Evolutionary conservation across 37 sponge, comb jelly and placozoan genomes (phyloP).

Genomic region (Mnemiopsis leidyi): DNA sequence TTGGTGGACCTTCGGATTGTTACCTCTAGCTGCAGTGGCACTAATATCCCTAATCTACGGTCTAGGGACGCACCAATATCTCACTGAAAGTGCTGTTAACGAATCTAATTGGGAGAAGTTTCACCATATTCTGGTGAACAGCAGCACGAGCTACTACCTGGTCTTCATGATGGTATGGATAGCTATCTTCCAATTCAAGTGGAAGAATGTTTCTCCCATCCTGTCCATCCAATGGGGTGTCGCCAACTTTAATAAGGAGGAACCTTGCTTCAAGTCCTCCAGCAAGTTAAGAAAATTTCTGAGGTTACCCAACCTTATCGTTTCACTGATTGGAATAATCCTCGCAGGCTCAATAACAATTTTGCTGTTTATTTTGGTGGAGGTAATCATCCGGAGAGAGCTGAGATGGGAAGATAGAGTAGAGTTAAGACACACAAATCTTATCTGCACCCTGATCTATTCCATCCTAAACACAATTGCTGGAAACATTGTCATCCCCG

Average conservation of each 20-base stretch:
- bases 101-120: neutral
- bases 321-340: slow-evolving; percentile 15
- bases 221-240: neutral
- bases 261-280: no score
- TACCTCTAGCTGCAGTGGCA: neutral
- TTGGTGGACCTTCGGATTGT: neutral
- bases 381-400: neutral
- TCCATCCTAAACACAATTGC: neutral
- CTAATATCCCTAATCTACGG: neutral
- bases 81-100: neutral
- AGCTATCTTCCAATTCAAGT: neutral
- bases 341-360: neutral
- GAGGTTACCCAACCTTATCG: neutral
- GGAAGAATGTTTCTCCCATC: neutral
- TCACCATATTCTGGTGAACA: neutral
- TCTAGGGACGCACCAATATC: neutral
- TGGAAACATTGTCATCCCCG: neutral
- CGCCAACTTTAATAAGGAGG: neutral
- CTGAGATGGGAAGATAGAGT: neutral
- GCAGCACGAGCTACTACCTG: neutral
- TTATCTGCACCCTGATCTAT: slow-evolving; percentile 18
- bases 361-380: neutral
- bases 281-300: neutral
- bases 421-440: neutral
- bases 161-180: neutral